A percentile compares a stretch with the other conserved stretches of the same genome.
phyloP scores from a whole-genome alignment of 2,797 vertebrate genomes.

The Poecilia picta region DNA sequence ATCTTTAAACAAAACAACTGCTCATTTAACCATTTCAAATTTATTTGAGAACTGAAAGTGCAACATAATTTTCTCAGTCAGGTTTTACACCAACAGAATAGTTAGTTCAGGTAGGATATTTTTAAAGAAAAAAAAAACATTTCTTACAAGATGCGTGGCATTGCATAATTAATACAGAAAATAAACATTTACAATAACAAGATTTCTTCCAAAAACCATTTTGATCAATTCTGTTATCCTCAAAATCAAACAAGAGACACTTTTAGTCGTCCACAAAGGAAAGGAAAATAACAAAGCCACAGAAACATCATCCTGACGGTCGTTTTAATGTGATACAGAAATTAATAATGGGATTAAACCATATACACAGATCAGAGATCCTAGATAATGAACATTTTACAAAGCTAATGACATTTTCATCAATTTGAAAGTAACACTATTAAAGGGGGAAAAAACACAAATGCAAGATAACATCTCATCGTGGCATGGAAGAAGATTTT shows the following conservation, averaged over 20 bases:
- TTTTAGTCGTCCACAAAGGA: conserved; percentile 34
- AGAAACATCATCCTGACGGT: conserved; percentile 41
- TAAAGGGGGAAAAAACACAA: neutral
- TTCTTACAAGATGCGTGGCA: conserved; percentile 40
- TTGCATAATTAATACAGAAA: conserved; percentile 68
- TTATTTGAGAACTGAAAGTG: conserved; percentile 73
- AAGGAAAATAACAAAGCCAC: conserved; percentile 36
- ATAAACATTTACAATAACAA: conserved; percentile 56
- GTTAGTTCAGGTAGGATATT: conserved; percentile 33
- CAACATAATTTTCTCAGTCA: conserved; percentile 59
- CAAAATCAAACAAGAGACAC: conserved; percentile 44
- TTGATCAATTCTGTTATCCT: conserved; percentile 43
- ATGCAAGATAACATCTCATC: conserved; percentile 9
- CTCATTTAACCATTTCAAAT: conserved; percentile 42
- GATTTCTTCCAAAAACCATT: conserved; percentile 40
- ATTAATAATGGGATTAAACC: conserved; percentile 56
- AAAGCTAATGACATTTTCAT: neutral
- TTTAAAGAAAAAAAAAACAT: conserved; percentile 43
- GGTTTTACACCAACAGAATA: conserved; percentile 49
- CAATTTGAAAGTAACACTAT: neutral
- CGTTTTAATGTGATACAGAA: conserved; percentile 37
- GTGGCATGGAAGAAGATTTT: conserved; percentile 37
- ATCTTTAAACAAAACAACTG: conserved; percentile 27
- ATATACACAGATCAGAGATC: conserved; percentile 38
- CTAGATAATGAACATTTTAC: conserved; percentile 18